Percentiles rank a stretch among this genome's conserved stretches.
Conservation (phyloP, 2,888 invertebrate species). For the Scaptomyza reducta region DNA sequence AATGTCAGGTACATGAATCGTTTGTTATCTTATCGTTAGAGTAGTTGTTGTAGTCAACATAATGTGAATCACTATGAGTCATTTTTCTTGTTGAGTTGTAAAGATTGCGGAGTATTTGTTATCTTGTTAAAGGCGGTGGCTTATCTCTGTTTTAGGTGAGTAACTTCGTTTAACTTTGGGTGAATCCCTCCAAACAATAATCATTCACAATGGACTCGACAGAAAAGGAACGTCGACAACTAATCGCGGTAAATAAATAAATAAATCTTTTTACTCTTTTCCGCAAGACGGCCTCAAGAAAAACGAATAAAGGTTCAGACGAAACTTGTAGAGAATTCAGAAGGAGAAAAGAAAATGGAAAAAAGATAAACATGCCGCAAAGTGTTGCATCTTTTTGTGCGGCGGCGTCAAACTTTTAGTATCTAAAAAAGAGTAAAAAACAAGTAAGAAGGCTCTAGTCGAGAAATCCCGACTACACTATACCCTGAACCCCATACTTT, state of each 20-base stretch:
- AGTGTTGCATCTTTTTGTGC: slow-evolving; percentile 47
- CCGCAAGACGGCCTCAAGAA: slow-evolving; percentile 10
- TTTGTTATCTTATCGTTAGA: slow-evolving; percentile 60
- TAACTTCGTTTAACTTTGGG: slow-evolving; percentile 34
- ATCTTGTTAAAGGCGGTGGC: slow-evolving; percentile 6
- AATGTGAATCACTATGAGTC: slow-evolving; percentile 34
- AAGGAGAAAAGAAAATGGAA: slow-evolving; percentile 2
- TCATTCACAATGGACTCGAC: slow-evolving; percentile 21
- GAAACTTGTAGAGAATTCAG: slow-evolving; percentile 35
- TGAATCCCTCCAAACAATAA: slow-evolving; percentile 27
- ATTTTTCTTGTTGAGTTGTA: slow-evolving; percentile 31
- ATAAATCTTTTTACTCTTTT: slow-evolving; percentile 56
- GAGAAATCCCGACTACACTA: no score
- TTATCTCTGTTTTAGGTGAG: slow-evolving; percentile 39
- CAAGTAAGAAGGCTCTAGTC: no score
- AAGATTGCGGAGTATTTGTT: slow-evolving; percentile 22
- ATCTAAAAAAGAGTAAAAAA: slow-evolving; percentile 33
- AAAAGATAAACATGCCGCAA: slow-evolving; percentile 55
- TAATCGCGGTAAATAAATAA: slow-evolving; percentile 55
- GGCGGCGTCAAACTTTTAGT: slow-evolving; percentile 50
- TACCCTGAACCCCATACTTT: no score
- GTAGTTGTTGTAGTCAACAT: neutral
- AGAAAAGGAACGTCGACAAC: slow-evolving; percentile 17
- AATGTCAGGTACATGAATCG: slow-evolving; percentile 9
- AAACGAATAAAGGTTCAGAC: slow-evolving; percentile 29